phyloP scores from a whole-genome alignment of 2,888 invertebrate genomes.

The Synergus japonicus region DNA sequence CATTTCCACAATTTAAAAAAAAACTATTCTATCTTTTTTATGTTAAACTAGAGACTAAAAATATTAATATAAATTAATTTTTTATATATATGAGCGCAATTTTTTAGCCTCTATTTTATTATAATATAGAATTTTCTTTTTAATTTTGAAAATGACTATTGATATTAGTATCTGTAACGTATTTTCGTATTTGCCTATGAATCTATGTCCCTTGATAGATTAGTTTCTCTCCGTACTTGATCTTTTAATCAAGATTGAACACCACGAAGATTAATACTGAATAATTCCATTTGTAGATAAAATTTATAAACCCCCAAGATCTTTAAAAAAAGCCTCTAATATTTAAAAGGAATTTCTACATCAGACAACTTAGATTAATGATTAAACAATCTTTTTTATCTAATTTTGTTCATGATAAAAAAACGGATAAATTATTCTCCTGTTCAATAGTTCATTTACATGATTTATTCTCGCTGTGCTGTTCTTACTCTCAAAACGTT shows the following conservation, averaged over 20 bases:
- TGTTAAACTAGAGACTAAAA: background rate
- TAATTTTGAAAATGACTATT: background rate
- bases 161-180: conserved; percentile 13
- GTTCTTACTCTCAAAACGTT: background rate
- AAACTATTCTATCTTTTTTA: background rate
- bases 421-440: background rate
- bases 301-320: background rate
- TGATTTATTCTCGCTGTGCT: conserved; percentile 2
- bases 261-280: background rate
- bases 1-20: background rate
- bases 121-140: background rate
- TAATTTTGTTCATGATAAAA: background rate
- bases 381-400: background rate
- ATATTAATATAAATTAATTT: background rate
- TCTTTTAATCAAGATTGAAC: conserved; percentile 30
- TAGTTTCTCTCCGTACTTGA: background rate
- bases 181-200: conserved; percentile 13
- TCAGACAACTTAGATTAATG: too few species aligned
- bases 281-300: background rate
- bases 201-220: conserved; percentile 23
- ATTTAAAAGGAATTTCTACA: too few species aligned
- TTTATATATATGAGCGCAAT: background rate
- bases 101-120: background rate
- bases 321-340: background rate
- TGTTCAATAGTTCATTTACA: background rate